phyloP scores from a whole-genome alignment of 2,888 invertebrate genomes.

The Drosophila borborema region DNA sequence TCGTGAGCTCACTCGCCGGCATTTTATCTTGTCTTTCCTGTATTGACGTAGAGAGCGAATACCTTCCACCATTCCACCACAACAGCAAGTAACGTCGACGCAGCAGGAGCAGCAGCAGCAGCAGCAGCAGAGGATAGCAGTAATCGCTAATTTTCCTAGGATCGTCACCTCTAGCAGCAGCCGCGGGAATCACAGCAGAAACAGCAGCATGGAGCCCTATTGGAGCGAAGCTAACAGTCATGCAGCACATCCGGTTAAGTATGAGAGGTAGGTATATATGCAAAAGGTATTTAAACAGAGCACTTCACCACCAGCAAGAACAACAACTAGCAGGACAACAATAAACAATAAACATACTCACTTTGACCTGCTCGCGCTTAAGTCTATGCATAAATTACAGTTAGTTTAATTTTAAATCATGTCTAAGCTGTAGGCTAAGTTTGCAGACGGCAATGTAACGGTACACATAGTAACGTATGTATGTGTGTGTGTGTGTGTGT shows the following conservation, averaged over 20 bases:
- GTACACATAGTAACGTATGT: constrained; percentile 10
- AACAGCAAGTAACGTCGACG: constrained; percentile 73
- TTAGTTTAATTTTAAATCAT: constrained; percentile 50
- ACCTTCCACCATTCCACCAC: constrained; percentile 82
- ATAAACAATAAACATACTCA: constrained; percentile 41
- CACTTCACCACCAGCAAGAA: constrained; percentile 18
- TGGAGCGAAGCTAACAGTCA: constrained; percentile 85
- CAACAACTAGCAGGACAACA: constrained; percentile 32
- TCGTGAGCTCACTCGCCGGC: constrained; percentile 54
- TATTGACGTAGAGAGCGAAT: constrained; percentile 61
- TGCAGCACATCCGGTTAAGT: constrained; percentile 85
- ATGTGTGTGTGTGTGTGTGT: background rate
- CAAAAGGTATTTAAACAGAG: constrained; percentile 23
- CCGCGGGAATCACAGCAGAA: constrained; percentile 37
- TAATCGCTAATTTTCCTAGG: constrained; percentile 36
- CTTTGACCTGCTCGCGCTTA: constrained; percentile 67
- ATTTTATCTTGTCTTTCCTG: constrained; percentile 48
- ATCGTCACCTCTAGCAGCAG: constrained; percentile 38
- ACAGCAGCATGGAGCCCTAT: constrained; percentile 84
- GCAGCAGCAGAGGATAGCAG: constrained; percentile 35
- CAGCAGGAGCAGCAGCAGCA: constrained; percentile 55
- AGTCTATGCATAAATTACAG: constrained; percentile 42
- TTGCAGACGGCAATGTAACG: constrained; percentile 32
- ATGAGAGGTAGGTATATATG: constrained; percentile 84
- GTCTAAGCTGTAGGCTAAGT: constrained; percentile 51